These are phyloP conservation scores for Hypolimnas misippus DNA, from an alignment of 2,888 invertebrate genomes.

Conservation along the genomic window DNA sequence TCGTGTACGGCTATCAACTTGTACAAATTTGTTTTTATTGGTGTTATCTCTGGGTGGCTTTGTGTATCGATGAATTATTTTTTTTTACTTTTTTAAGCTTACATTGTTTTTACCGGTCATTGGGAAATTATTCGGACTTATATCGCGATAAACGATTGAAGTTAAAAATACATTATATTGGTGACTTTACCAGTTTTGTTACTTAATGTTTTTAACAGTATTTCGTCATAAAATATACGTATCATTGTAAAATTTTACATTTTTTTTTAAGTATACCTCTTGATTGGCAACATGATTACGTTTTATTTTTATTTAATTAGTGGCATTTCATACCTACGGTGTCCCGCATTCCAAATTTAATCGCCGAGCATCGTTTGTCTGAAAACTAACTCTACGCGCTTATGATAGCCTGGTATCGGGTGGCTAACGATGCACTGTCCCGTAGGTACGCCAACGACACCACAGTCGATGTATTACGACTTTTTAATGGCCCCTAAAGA, in stretches of 20 bases:
- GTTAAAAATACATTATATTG: constrained; percentile 2
- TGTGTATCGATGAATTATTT: constrained; percentile 55
- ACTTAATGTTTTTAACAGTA: background rate
- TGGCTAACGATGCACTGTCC: constrained; percentile 81
- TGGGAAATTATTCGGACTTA: constrained; percentile 40
- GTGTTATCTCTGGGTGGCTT: constrained; percentile 78
- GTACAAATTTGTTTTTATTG: constrained; percentile 78
- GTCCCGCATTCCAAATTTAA: constrained; percentile 58
- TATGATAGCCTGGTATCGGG: constrained; percentile 77
- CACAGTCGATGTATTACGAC: constrained; percentile 68
- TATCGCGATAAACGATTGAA: constrained; percentile 12
- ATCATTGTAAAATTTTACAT: no score
- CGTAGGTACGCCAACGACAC: constrained; percentile 69
- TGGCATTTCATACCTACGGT: constrained; percentile 3
- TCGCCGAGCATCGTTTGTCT: constrained; percentile 54
- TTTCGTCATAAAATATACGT: no score
- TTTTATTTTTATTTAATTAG: no score
- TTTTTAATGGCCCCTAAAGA: constrained; percentile 78
- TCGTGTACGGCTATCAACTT: constrained; percentile 68
- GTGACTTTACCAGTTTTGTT: background rate
- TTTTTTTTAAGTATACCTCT: no score
- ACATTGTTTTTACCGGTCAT: constrained; percentile 47
- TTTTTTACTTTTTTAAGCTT: constrained; percentile 44
- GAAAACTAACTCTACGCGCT: constrained; percentile 56
- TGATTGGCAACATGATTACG: no score